phyloP scores from a whole-genome alignment of 2,888 invertebrate genomes.

The Zaprionus lineosus region DNA sequence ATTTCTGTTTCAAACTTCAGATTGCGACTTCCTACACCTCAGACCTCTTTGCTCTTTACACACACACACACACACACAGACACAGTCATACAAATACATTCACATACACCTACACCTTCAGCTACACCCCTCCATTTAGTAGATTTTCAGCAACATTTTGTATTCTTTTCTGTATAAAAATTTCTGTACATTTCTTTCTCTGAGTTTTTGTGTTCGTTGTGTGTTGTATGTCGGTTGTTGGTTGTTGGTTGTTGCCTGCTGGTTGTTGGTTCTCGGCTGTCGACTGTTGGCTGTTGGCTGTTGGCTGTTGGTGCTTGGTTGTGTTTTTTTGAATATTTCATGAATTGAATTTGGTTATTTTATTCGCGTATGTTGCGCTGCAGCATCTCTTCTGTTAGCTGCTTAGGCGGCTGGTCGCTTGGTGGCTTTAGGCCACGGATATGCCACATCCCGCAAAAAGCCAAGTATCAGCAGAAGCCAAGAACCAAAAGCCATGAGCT shows the following conservation, averaged over 20 bases:
- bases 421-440: not conserved
- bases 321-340: conserved; percentile 74
- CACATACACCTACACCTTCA: not conserved
- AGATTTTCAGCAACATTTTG: conserved; percentile 31
- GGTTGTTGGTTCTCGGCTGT: conserved; percentile 16
- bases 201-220: conserved; percentile 19
- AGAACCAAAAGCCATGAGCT: not conserved
- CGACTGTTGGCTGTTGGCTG: not conserved
- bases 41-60: not conserved
- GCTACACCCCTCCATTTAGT: conserved; percentile 12
- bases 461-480: not conserved
- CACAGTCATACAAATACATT: conserved; percentile 6
- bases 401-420: not conserved
- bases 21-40: conserved; percentile 14
- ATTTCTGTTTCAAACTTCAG: conserved; percentile 17
- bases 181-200: conserved; percentile 41
- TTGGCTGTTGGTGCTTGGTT: conserved; percentile 16
- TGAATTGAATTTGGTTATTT: conserved; percentile 78
- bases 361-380: conserved; percentile 72
- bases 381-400: conserved; percentile 48
- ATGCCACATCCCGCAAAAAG: not conserved
- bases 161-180: conserved; percentile 34
- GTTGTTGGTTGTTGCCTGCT: too few species aligned
- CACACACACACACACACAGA: not conserved
- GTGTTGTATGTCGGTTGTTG: too few species aligned